These are phyloP conservation scores for Anser brachyrhynchus DNA, from an alignment of 2,113 vertebrate genomes.

Conservation along the genomic window DNA sequence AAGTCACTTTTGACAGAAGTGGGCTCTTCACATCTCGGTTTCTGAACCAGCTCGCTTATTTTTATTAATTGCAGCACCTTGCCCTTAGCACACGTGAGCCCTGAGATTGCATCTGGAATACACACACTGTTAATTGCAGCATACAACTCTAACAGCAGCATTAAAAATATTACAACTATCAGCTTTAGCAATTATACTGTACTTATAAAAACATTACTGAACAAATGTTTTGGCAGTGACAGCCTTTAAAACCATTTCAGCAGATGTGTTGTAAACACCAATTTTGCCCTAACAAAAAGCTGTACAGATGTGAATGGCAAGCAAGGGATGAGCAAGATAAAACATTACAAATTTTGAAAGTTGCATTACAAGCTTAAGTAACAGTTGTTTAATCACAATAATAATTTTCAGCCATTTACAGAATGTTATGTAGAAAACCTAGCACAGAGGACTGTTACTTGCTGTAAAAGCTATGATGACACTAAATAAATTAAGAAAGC, in stretches of 20 bases:
- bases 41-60: neutral
- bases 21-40: neutral
- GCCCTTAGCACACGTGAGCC: neutral
- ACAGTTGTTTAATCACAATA: neutral
- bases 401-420: neutral
- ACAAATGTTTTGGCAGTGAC: neutral
- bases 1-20: neutral
- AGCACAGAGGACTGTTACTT: neutral
- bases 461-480: neutral
- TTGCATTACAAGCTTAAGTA: neutral
- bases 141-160: neutral
- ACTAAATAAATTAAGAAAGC: slow-evolving; percentile 7
- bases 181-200: neutral
- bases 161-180: neutral
- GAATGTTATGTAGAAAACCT: neutral
- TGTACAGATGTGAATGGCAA: neutral
- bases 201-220: neutral
- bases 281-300: neutral
- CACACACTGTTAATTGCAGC: neutral
- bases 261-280: neutral
- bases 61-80: neutral
- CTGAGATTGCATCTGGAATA: neutral
- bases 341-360: neutral
- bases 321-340: neutral
- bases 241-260: neutral